Evolutionary conservation across 2,888 invertebrate species (phyloP).

Genomic region (Chironomus riparius): DNA sequence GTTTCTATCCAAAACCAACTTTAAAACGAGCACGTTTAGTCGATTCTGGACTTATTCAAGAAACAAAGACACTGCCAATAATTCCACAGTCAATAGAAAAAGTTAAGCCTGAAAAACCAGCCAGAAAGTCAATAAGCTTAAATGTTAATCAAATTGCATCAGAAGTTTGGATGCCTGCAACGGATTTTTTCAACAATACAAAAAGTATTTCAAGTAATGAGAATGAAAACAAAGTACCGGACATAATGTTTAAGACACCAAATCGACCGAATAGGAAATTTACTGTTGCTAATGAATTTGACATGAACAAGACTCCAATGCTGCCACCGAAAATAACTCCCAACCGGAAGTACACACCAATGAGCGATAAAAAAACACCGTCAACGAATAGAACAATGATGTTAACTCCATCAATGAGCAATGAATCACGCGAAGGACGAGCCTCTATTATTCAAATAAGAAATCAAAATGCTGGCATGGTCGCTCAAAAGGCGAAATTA

Average conservation of each 20-base stretch:
- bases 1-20: slow-evolving; percentile 48
- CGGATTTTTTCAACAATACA: slow-evolving; percentile 37
- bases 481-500: slow-evolving; percentile 66
- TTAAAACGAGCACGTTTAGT: slow-evolving; percentile 47
- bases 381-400: slow-evolving; percentile 15
- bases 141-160: slow-evolving; percentile 30
- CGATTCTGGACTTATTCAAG: slow-evolving; percentile 35
- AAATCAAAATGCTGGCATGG: slow-evolving; percentile 69
- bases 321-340: slow-evolving; percentile 30
- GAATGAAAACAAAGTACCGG: background rate
- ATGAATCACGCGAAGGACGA: slow-evolving; percentile 47
- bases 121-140: background rate
- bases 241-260: slow-evolving; percentile 21
- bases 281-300: background rate
- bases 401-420: slow-evolving; percentile 33
- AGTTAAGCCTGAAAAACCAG: slow-evolving; percentile 3
- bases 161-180: slow-evolving; percentile 42
- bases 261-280: background rate
- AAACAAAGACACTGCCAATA: slow-evolving; percentile 33
- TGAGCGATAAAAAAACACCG: slow-evolving; percentile 6
- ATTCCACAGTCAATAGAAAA: slow-evolving; percentile 29
- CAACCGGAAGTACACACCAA: background rate
- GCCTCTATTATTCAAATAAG: slow-evolving; percentile 64
- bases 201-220: background rate
- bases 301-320: slow-evolving; percentile 33